Evolutionary conservation across 1,140 invertebrate species (phyloP).

Genomic region (Trypoxylus dichotomus): DNA sequence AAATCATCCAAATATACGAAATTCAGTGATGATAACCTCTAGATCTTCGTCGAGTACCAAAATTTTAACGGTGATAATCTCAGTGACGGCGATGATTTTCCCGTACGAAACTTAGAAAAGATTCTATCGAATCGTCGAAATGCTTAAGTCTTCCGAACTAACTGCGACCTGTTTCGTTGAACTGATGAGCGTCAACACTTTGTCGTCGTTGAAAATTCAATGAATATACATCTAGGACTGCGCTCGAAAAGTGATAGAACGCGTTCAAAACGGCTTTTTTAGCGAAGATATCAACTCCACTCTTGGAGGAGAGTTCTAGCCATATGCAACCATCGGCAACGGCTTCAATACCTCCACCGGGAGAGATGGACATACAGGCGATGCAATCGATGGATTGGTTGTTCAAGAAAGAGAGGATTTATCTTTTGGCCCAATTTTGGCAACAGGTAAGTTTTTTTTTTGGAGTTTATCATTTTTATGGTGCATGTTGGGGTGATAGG

Average conservation of each 20-base stretch:
- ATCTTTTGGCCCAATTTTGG: constrained; percentile 89
- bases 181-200: not conserved
- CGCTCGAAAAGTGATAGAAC: not conserved
- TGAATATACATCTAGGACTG: not conserved
- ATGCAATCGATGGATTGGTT: constrained; percentile 94
- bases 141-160: not conserved
- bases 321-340: constrained; percentile 70
- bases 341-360: constrained; percentile 56
- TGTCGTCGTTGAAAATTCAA: not conserved
- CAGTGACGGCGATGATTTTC: not conserved
- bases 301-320: constrained; percentile 53
- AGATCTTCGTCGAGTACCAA: not conserved
- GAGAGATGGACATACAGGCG: constrained; percentile 80
- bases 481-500: too few relatives aligned
- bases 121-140: not conserved
- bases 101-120: not conserved
- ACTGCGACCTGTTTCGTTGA: not conserved
- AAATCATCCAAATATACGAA: not conserved
- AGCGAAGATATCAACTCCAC: constrained; percentile 43
- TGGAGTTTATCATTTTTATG: not conserved
- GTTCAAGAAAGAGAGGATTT: constrained; percentile 91
- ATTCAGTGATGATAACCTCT: not conserved
- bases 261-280: constrained; percentile 38
- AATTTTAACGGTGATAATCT: not conserved
- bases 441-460: constrained; percentile 76